These are phyloP conservation scores for Falco cherrug DNA, from an alignment of 2,797 vertebrate genomes.

Conservation along the genomic window DNA sequence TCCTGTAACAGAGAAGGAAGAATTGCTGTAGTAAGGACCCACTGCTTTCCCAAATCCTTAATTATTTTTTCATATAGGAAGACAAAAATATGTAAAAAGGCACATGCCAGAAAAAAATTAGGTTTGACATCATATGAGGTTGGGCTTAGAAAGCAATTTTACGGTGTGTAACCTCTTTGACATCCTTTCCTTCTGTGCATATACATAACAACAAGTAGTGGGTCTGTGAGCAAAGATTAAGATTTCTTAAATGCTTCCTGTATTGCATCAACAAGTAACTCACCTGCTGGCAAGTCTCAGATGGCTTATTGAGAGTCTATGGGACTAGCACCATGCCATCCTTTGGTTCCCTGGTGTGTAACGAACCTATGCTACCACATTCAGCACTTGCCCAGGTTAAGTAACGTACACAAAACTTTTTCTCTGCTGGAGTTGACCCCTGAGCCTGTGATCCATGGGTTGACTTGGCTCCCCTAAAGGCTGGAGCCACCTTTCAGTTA, in stretches of 20 bases:
- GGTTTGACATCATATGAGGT: background rate
- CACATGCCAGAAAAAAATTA: background rate
- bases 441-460: background rate
- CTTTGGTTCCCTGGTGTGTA: background rate
- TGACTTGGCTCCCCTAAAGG: background rate
- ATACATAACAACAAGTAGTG: background rate
- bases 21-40: background rate
- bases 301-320: fast-evolving
- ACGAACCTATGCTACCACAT: fast-evolving
- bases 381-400: background rate
- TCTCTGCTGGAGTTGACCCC: background rate
- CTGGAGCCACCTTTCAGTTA: background rate
- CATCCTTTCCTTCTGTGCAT: background rate
- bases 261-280: background rate
- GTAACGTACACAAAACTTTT: background rate
- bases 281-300: background rate
- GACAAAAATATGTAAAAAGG: background rate
- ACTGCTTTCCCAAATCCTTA: background rate
- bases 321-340: background rate
- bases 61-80: background rate
- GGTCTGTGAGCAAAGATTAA: background rate
- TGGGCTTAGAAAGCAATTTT: background rate
- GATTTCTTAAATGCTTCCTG: background rate
- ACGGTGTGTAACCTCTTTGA: background rate
- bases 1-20: conserved; percentile 76